Evolutionary conservation across 2,888 invertebrate species (phyloP), one percentile per base, ranked within the genome.

Genomic region (Zeuzera pyrina): DNA sequence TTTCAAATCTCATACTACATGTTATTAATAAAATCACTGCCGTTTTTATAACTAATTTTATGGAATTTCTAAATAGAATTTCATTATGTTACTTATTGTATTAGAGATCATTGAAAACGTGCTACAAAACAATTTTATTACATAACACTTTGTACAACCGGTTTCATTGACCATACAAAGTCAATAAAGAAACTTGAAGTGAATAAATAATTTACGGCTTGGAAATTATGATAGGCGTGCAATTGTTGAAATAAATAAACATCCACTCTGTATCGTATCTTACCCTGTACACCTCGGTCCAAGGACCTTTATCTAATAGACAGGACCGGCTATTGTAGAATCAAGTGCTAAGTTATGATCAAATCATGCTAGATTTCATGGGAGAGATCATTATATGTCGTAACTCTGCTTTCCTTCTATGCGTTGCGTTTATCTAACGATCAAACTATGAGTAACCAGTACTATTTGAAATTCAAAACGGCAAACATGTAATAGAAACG

Each of bases 261-360:
- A 38, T 35, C 33, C 15, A 29, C 45, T 58, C 59, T 56, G 47
- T 41, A 38, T 48, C 40, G 40, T 41, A 29, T 45, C 45, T 51
- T 55, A 58, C 47, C 52, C 57, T 57, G 40, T 39, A 30, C 34
- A 33, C 43, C 46, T 25, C 25, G 13, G 2, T 25, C 28, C 15
- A 28, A 15, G 41, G 46, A 59, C 57, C 60, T 61, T 66, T 69
- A 70, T 71, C 67, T 65, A 66, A 54, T 49, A 43, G 62, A 65
- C 63, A 61, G 61, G 52, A 45, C 60, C 47, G 46, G 59, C 66
- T 56, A 67, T 71, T 71, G 65, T 68, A 57, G 56, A 57, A 63
- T 64, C 61, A 55, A 64, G 65, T 64, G 62, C 65, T 76, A 72
- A 73, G 68, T 72, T 69, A 71, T 64, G 66, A 68, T 65, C 53